Percentiles rank a stretch among this genome's conserved stretches.
Evolutionary conservation across 2,113 vertebrate species (phyloP).

Genomic region (Saiga tatarica): DNA sequence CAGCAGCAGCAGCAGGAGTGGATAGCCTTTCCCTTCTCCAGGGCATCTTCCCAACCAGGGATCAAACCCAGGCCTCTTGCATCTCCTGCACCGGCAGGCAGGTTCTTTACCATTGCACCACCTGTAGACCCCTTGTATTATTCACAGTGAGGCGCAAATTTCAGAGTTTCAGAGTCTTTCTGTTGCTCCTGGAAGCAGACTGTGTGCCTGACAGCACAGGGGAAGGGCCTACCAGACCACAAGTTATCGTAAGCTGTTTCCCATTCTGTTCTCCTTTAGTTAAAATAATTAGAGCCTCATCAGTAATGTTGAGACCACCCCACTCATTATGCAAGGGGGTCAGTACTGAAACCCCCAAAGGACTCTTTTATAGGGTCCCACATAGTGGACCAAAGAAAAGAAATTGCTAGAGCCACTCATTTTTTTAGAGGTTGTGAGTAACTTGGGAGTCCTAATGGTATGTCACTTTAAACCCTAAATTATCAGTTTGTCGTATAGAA

Average conservation of each 20-base stretch:
- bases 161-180: background rate
- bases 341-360: background rate
- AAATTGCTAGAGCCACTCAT: background rate
- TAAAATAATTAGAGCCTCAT: background rate
- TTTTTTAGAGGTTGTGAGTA: background rate
- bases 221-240: background rate
- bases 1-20: background rate
- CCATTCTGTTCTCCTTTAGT: background rate
- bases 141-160: background rate
- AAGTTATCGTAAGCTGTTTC: background rate
- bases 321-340: background rate
- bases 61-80: background rate
- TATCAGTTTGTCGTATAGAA: background rate
- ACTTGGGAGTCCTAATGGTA: background rate
- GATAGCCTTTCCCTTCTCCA: background rate
- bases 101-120: background rate
- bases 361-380: background rate
- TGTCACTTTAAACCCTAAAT: background rate
- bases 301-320: background rate
- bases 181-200: background rate
- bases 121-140: background rate
- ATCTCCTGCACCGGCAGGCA: background rate
- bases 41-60: background rate
- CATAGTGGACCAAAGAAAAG: background rate
- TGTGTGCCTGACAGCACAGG: background rate